Conservation (phyloP, 1,140 invertebrate genomes). For the Hormaphis cornu region DNA sequence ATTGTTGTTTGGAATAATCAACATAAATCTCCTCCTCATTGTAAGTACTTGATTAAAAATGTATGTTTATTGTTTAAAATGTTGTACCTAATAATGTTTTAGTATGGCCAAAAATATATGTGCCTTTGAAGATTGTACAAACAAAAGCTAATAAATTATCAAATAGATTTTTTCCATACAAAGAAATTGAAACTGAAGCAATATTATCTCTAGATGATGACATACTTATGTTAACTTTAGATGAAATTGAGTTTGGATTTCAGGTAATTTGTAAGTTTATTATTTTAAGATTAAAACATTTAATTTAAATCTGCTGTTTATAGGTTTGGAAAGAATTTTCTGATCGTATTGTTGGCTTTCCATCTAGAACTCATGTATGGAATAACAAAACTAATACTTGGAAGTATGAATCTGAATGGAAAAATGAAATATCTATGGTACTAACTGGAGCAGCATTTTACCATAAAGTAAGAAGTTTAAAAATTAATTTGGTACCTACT, state of each 20-base stretch:
- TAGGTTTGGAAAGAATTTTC: constrained; percentile 90
- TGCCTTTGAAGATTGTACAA: constrained; percentile 81
- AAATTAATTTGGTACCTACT: too few relatives aligned
- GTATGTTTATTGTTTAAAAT: constrained; percentile 15
- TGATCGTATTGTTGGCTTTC: constrained; percentile 84
- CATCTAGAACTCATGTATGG: constrained; percentile 80
- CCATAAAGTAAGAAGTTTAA: constrained; percentile 57
- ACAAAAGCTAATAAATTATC: constrained; percentile 87
- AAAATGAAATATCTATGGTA: constrained; percentile 86
- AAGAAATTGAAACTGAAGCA: constrained; percentile 87
- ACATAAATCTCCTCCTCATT: constrained; percentile 68
- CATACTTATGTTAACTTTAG: constrained; percentile 85
- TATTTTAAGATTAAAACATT: neutral
- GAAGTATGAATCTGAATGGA: constrained; percentile 93
- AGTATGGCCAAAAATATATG: constrained; percentile 76
- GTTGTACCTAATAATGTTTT: constrained; percentile 49
- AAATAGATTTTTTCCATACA: constrained; percentile 86
- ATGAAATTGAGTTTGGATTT: constrained; percentile 86
- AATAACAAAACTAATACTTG: constrained; percentile 71
- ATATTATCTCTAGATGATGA: constrained; percentile 87
- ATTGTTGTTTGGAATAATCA: constrained; percentile 91
- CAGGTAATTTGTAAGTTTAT: constrained; percentile 45
- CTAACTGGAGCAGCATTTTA: constrained; percentile 88
- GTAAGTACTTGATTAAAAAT: constrained; percentile 45
- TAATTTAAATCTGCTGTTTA: constrained; percentile 38